phyloP scores from a whole-genome alignment of 2,888 invertebrate genomes.

The Drosophila koepferae region DNA sequence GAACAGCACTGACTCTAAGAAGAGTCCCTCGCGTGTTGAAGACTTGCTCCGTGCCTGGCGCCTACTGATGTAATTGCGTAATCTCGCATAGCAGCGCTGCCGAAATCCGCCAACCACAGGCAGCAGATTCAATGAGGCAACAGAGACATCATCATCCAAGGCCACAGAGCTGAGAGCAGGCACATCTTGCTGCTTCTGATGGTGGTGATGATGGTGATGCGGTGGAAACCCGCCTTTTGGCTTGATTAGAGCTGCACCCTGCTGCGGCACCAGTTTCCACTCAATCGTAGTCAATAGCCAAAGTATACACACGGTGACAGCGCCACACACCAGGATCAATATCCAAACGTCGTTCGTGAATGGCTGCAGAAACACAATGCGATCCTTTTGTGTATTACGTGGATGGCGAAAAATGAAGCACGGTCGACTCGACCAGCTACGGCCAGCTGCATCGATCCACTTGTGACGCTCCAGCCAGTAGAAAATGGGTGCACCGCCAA shows the following conservation, averaged over 20 bases:
- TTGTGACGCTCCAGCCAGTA: constrained; percentile 88
- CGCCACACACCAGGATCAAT: constrained; percentile 84
- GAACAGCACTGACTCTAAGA: constrained; percentile 83
- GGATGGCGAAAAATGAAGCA: constrained; percentile 90
- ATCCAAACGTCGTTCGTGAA: constrained; percentile 87
- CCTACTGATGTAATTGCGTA: constrained; percentile 43
- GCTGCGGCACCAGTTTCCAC: constrained; percentile 59
- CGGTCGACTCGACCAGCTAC: constrained; percentile 85
- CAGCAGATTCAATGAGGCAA: constrained; percentile 27
- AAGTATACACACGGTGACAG: constrained; percentile 78
- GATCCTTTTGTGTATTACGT: constrained; percentile 87
- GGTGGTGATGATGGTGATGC: constrained; percentile 8
- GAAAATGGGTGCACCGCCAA: constrained; percentile 89
- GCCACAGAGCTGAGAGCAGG: not conserved
- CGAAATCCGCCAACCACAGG: constrained; percentile 32
- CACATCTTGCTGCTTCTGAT: not conserved
- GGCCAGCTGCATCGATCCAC: constrained; percentile 85
- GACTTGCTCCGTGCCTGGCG: constrained; percentile 37
- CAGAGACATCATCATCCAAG: constrained; percentile 9
- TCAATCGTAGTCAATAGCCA: constrained; percentile 75
- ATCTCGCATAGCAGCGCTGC: constrained; percentile 50
- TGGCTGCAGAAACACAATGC: constrained; percentile 88
- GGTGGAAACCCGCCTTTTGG: constrained; percentile 63
- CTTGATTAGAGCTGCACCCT: constrained; percentile 62
- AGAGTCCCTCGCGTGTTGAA: constrained; percentile 67